phyloP scores from a whole-genome alignment of 2,113 vertebrate genomes.

The Onychostruthus taczanowskii region DNA sequence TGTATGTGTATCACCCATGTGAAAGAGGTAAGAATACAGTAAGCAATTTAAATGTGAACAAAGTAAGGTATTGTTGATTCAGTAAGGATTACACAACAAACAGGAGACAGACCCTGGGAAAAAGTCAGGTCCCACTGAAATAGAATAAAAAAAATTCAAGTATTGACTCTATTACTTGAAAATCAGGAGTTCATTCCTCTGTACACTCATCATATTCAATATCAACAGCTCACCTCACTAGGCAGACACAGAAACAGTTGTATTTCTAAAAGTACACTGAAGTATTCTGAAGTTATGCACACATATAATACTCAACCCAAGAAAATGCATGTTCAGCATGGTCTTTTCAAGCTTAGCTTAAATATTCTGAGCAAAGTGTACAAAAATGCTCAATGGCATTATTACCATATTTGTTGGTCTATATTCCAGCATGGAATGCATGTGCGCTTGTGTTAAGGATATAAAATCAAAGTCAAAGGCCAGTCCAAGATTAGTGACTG shows the following conservation, averaged over 20 bases:
- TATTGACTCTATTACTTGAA: background rate
- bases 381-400: background rate
- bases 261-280: background rate
- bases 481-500: background rate
- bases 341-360: background rate
- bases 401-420: background rate
- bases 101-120: background rate
- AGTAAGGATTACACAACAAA: background rate
- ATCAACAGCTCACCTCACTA: background rate
- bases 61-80: background rate
- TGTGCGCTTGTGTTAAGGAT: background rate
- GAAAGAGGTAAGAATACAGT: background rate
- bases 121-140: background rate
- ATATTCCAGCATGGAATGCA: background rate
- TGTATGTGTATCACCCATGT: rapidly evolving
- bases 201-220: background rate
- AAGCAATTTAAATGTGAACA: background rate
- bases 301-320: background rate
- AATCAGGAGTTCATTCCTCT: background rate
- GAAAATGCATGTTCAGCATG: background rate
- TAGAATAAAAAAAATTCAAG: background rate
- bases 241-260: background rate
- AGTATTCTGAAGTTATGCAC: background rate
- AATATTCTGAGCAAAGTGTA: background rate
- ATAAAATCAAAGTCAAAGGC: background rate